These are phyloP conservation scores for Rostratula benghalensis DNA, from an alignment of 2,113 vertebrate species.

Conservation along the genomic window DNA sequence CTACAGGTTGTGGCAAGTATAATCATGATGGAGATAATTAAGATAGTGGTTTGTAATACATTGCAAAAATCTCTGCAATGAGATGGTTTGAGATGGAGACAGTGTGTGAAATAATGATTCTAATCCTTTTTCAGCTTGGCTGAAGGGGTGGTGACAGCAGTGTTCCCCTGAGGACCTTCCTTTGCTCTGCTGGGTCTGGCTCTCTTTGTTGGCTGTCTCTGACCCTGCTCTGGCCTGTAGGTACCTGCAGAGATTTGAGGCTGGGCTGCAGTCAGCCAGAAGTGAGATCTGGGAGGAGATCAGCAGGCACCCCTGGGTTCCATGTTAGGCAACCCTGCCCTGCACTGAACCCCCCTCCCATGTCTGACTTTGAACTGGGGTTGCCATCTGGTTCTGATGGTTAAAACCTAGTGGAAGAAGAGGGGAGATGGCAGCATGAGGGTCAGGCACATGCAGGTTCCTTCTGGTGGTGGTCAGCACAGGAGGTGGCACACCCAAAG, in stretches of 20 bases:
- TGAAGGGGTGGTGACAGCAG: neutral
- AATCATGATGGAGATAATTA: neutral
- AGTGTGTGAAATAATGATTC: neutral
- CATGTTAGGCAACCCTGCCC: neutral
- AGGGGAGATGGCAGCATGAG: neutral
- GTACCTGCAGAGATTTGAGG: neutral
- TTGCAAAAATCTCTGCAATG: neutral
- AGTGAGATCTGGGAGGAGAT: neutral
- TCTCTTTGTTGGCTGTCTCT: conserved; percentile 13
- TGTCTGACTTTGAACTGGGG: neutral
- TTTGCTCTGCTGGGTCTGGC: neutral
- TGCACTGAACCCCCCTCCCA: neutral
- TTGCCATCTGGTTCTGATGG: neutral
- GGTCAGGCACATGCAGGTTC: neutral
- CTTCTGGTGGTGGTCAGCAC: neutral
- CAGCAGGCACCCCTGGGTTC: neutral
- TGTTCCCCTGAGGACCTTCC: neutral
- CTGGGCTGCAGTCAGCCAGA: neutral
- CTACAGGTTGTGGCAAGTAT: neutral
- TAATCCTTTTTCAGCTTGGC: neutral
- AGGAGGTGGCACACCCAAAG: neutral
- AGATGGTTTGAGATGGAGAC: neutral
- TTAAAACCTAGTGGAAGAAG: neutral
- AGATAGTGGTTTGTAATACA: neutral
- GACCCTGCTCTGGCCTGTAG: neutral